A percentile compares a stretch with the other conserved stretches of the same genome.
Evolutionary conservation across 2,888 invertebrate genomes (phyloP).

Genomic region (Brachypalpus laphriformis): DNA sequence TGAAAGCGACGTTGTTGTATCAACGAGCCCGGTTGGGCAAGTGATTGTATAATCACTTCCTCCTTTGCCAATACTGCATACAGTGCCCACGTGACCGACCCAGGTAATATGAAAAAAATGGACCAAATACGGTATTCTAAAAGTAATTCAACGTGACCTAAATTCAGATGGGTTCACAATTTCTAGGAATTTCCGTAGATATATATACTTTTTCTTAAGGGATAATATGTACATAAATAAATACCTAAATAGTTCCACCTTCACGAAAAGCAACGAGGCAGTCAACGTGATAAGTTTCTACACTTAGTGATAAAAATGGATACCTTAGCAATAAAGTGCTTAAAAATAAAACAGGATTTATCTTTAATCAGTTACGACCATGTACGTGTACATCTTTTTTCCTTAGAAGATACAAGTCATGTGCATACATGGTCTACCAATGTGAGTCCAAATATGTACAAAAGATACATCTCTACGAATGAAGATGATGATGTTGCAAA

Average conservation of each 20-base stretch:
- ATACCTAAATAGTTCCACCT: too few species aligned
- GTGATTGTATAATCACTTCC: too few species aligned
- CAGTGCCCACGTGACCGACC: not conserved
- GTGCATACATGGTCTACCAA: not conserved
- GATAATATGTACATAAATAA: not conserved
- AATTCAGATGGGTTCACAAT: not conserved
- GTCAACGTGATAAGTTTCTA: not conserved
- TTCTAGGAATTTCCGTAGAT: not conserved
- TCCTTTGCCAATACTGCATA: not conserved
- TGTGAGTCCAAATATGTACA: too few species aligned
- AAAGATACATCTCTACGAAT: not conserved
- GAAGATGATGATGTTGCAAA: slow-evolving; percentile 8
- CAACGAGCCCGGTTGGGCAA: too few species aligned
- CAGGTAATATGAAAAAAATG: not conserved
- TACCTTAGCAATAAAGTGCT: too few species aligned
- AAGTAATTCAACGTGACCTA: not conserved
- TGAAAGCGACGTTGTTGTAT: too few species aligned
- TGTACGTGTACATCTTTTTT: not conserved
- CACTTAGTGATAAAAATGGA: too few species aligned
- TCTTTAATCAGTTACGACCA: not conserved
- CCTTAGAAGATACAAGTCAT: not conserved
- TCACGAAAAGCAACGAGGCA: not conserved
- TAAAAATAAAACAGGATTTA: slow-evolving; percentile 1
- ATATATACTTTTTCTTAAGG: too few species aligned
- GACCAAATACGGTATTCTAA: not conserved